Evolutionary conservation across 1,140 invertebrate genomes (phyloP), one percentile per base, ranked within the genome.

Genomic region (Atta texana): DNA sequence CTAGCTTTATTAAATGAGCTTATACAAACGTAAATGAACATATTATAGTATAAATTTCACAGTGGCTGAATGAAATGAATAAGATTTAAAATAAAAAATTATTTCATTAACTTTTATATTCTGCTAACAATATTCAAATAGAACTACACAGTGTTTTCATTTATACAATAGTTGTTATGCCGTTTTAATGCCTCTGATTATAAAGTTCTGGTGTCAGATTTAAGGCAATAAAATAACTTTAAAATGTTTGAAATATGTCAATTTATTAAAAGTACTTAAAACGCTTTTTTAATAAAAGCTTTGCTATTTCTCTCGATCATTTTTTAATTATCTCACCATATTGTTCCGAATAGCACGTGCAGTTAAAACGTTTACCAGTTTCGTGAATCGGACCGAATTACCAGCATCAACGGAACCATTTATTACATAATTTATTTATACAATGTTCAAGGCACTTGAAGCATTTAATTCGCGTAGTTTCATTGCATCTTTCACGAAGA

Each of bases 321-420:
- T 55, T 66, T 77, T 44, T 18, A 44, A 63, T 3, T 34, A 24
- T 66, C 14, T 77, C 59, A 6, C n/a, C 44, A 24, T 16, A 3
- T 12, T 44, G 39, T 44, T 44, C 18, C 21, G 53, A 53, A 24
- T 66, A 21, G 28, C 59, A 24, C 34, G 24, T 75, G 49, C 28
- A 88, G 24, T 8, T 14, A 28, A 7, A 51, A 81, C 66, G 21
- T 88, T 53, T 74, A 57, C 16, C 21, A 74, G 31, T 71, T 88
- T 5, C 78, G 28, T 71, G 44, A 69, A 61, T 87, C 34, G 21
- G 78, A 21, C 49, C 82, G 57, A 89, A 88, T 88, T 88, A 85
- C 34, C 51, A 44, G 64, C 34, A 78, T 71, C 49, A 66, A 55
- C 63, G 28, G 5, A n/a, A 44, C 24, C 28, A 66, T 77, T 74